Base-by-base conservation (phyloP, 2,888 invertebrate species). In the Hermaeophaga mercurialis region DNA sequence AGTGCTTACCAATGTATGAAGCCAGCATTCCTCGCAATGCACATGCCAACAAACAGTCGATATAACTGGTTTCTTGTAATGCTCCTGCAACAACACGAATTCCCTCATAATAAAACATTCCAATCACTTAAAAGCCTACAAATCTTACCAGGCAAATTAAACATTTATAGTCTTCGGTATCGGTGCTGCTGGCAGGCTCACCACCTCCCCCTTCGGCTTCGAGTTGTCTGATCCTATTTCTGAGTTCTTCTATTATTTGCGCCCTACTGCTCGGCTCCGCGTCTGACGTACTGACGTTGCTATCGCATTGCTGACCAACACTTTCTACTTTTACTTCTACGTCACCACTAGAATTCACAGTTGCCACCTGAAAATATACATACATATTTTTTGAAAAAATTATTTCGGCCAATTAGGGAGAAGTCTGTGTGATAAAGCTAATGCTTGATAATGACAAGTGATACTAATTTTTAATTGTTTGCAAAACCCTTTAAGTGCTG, bases 41-140 rank as follows among this genome's bases (percentile, higher is more conserved):
- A 86, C 86, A 74, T 87, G 87, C 87, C 87, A 87, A 72, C 87
- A 87, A 65, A 84, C 83, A 18, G 85, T 82, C 12, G 86, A 86
- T 48, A 85, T 84, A 36, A 86, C 81, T n/a, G 86, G 86, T 67
- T 82, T 82, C 67, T 80, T 81, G 74, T 85, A 86, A 48, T 81
- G 79, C 68, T 85, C 85, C 85, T 86, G 73, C 79, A 76, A 63
- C 66, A 63, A 59, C 26, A n/a, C n/a, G 46, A 33, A 43, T 19
- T 44, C 39, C 54, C 33, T 18, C 28, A 33, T 14, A 49, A 52
- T 28, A 43, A 43, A 24, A 43, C 15, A 43, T 43, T 52, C 55
- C 55, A 60, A 58, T 59, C 54, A 59, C 39, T 38, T 50, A 57
- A 57, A 33, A 54, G 54, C 43, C 45, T 41, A 63, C 46, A 66